These are phyloP conservation scores for Pongo pygmaeus DNA, from an alignment of 2,113 vertebrate species.

Conservation along the genomic window DNA sequence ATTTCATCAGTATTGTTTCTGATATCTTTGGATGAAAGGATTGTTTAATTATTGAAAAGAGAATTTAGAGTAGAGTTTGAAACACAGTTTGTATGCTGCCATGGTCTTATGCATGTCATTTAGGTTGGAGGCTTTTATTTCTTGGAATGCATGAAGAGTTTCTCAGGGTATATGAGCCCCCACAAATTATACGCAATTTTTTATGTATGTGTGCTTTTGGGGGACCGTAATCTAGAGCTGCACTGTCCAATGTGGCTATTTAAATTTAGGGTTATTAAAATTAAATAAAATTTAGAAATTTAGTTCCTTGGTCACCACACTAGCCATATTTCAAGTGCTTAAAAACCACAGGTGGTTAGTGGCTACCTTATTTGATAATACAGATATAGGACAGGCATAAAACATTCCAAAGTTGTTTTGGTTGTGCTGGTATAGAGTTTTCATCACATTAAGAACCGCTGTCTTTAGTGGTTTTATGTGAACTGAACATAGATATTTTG, in stretches of 20 bases:
- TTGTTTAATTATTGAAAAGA: constrained; percentile 40
- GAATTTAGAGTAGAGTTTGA: constrained; percentile 19
- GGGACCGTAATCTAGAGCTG: not conserved
- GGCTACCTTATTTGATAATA: not conserved
- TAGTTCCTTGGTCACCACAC: not conserved
- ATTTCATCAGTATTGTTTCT: constrained; percentile 17
- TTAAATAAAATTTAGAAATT: not conserved
- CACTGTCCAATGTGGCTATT: not conserved
- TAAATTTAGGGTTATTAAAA: not conserved
- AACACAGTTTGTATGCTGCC: not conserved
- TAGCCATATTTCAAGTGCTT: not conserved
- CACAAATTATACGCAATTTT: not conserved
- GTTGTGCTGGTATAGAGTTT: not conserved
- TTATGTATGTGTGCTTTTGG: not conserved
- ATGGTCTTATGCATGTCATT: not conserved
- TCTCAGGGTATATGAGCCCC: not conserved
- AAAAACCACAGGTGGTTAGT: not conserved
- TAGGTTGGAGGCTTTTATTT: not conserved
- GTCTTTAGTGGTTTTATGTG: not conserved
- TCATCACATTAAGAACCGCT: not conserved
- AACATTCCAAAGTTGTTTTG: not conserved
- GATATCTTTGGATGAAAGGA: not conserved
- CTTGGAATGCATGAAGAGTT: not conserved
- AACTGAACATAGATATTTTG: not conserved
- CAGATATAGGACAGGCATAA: not conserved